Evolutionary conservation across 2,888 invertebrate species (phyloP).

Genomic region (Gymnosoma rotundatum): DNA sequence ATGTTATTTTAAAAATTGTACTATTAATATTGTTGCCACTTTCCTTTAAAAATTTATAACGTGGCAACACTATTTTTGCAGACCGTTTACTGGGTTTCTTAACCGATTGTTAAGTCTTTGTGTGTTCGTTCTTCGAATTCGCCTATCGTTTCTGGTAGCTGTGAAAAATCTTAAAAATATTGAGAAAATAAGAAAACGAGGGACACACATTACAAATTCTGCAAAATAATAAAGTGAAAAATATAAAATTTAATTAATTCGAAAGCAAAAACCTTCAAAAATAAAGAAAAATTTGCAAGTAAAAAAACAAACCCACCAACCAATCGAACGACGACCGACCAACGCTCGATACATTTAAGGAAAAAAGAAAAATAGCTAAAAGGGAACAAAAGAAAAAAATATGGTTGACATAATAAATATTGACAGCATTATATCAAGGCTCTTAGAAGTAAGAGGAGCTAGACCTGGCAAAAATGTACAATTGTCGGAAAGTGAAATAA

Average conservation of each 20-base stretch:
- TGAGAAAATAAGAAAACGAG: slow-evolving; percentile 72
- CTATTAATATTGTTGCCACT: too few species aligned
- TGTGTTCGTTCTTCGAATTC: slow-evolving; percentile 74
- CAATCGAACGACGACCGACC: slow-evolving; percentile 67
- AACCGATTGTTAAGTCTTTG: slow-evolving; percentile 77
- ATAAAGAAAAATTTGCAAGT: slow-evolving; percentile 52
- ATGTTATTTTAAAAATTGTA: too few species aligned
- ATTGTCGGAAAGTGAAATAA: slow-evolving; percentile 98
- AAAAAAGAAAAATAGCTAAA: slow-evolving; percentile 36
- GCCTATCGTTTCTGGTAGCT: slow-evolving; percentile 74
- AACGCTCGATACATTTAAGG: slow-evolving; percentile 65
- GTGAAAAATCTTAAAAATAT: slow-evolving; percentile 76
- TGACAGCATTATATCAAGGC: slow-evolving; percentile 81
- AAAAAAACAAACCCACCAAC: slow-evolving; percentile 60
- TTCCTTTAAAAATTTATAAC: background rate
- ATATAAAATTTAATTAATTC: slow-evolving; percentile 58
- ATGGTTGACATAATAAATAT: slow-evolving; percentile 82
- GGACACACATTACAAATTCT: slow-evolving; percentile 72
- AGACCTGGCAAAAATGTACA: slow-evolving; percentile 99
- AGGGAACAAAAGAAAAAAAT: slow-evolving; percentile 75
- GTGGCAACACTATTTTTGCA: slow-evolving; percentile 36
- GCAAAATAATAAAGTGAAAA: slow-evolving; percentile 54
- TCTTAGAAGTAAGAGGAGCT: slow-evolving; percentile 92
- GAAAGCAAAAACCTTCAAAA: slow-evolving; percentile 59
- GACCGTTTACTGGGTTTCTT: slow-evolving; percentile 72